Base-by-base conservation (phyloP, 2,113 vertebrate species). In the Leptosomus discolor region DNA sequence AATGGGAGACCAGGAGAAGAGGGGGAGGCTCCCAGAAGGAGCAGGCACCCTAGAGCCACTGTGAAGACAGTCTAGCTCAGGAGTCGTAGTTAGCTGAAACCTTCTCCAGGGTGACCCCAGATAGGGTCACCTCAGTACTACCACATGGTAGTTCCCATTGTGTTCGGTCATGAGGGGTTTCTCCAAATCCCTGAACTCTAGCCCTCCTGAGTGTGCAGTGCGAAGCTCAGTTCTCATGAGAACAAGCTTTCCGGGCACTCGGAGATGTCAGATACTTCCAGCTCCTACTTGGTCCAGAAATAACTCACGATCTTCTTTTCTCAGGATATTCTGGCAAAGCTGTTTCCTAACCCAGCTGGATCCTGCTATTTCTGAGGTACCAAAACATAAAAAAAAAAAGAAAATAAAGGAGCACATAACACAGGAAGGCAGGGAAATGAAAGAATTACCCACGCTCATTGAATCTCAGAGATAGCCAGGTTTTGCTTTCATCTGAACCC, bases 161-260 rank as follows among this genome's bases (percentile, higher is more conserved):
- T 1, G 0, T 73, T 80, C 73, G 82, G n/a, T 78, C 50, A 6
- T 8, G 2, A 10, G 51, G 21, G 43, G 7, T 53, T 85, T 89
- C 64, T 84, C 22, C 53, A 75, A 32, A 75, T 75, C 73, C 46
- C 64, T 29, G 41, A 69, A 39, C 8, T 48, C 60, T 22, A 11
- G 6, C 29, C 17, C 12, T 43, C 39, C 54, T 69, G 15, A 74
- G 13, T 2, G 1, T 43, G 30, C 0, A 0, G 1, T 61, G 63
- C 30, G 51, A 76, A 82, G 37, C 37, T 36, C 58, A 6, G 14
- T 84, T 90, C 88, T 60, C 68, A 84, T 60, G 60, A 67, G 71
- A 95, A 90, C 20, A 85, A 69, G 8, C 12, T 85, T 92, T 91
- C 63, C 5, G 7, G 50, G 37, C 63, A 63, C 57, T 92, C 10